A percentile compares a stretch with the other conserved stretches of the same genome.
Conservation (phyloP, 2,113 vertebrate species). For the Prunella fulvescens region DNA sequence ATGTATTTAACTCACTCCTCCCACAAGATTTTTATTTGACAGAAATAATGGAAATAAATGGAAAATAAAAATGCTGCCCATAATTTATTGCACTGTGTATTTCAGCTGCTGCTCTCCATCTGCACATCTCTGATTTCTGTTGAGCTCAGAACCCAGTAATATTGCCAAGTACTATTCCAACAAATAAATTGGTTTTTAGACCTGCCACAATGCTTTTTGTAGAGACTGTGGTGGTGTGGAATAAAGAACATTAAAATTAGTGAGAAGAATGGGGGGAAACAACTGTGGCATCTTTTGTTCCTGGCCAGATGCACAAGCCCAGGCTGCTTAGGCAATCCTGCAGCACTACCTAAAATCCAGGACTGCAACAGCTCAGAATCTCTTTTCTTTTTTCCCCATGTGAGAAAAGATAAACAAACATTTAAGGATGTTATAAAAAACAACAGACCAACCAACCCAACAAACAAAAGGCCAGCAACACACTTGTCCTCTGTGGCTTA, state of each 20-base stretch:
- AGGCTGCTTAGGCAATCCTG: neutral
- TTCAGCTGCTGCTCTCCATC: neutral
- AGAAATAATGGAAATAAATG: conserved; percentile 20
- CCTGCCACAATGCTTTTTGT: neutral
- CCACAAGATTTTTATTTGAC: neutral
- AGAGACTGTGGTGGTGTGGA: neutral
- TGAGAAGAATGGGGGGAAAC: accelerated
- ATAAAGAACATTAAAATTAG: neutral
- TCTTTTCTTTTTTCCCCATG: no score
- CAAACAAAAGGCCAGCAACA: neutral
- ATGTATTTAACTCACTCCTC: neutral
- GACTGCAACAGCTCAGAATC: neutral
- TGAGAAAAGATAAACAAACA: neutral
- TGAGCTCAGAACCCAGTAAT: neutral
- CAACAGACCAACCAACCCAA: neutral
- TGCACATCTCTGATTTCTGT: neutral
- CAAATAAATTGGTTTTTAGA: neutral
- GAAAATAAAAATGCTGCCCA: neutral
- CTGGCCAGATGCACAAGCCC: neutral
- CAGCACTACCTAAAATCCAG: neutral
- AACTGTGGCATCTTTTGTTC: neutral
- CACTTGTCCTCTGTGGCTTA: neutral
- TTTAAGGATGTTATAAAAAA: neutral
- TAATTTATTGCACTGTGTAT: neutral
- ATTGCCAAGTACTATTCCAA: neutral